Percentiles rank a stretch among this genome's conserved stretches.
Evolutionary conservation across 92 coral and sea anemone genomes (phyloP).

Genomic region (Parazoanthus swiftii): DNA sequence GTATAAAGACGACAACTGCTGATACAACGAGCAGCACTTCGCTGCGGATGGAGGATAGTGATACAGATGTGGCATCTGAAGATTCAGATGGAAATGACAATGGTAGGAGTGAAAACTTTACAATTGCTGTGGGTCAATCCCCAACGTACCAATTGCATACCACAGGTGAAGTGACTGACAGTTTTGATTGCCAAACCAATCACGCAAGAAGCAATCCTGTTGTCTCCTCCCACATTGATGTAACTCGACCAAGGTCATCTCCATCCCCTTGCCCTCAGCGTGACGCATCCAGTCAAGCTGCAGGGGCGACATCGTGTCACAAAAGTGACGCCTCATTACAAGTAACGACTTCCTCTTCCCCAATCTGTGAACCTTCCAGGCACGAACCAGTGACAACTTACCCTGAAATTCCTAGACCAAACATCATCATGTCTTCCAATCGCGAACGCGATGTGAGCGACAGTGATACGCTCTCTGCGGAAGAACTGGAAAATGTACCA

Average conservation of each 20-base stretch:
- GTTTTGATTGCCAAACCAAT: neutral
- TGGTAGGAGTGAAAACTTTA: neutral
- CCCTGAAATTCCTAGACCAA: neutral
- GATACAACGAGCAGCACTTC: neutral
- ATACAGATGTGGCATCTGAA: neutral
- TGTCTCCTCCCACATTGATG: constrained; percentile 25
- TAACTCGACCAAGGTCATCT: neutral
- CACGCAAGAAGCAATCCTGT: neutral
- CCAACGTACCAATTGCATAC: neutral
- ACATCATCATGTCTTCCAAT: constrained; percentile 27
- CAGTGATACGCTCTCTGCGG: constrained; percentile 87
- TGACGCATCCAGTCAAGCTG: constrained; percentile 33
- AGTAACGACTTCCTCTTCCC: constrained; percentile 18
- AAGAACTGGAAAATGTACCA: constrained; percentile 65
- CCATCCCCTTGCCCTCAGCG: neutral
- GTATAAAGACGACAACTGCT: neutral
- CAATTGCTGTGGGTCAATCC: neutral
- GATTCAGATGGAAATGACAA: neutral
- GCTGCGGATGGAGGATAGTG: neutral
- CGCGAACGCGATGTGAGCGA: constrained; percentile 61
- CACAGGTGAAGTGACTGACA: neutral
- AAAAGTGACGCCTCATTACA: constrained; percentile 27
- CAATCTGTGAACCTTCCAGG: neutral
- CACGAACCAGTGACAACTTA: neutral
- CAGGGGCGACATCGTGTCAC: constrained; percentile 23